Base-by-base conservation (phyloP, 2,797 vertebrate genomes). In the Fistularia tabacaria region DNA sequence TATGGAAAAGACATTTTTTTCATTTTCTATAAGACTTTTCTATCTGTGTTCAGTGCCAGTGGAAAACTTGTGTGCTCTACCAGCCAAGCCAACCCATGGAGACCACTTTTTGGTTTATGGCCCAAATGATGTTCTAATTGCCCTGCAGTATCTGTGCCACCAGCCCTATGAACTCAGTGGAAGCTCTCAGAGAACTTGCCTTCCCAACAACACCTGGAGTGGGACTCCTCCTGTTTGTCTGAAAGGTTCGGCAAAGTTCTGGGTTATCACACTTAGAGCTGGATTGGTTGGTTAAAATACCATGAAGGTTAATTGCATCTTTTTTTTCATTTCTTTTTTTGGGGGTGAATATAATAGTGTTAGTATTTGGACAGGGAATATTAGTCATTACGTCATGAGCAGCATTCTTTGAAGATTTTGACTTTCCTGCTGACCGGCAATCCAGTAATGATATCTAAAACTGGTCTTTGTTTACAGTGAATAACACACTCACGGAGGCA, bases 51-150 rank as follows among this genome's bases (percentile, higher is more conserved):
- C 77, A 98, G 95, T 94, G 51, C 88, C 92, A 72, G 88, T 92
- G 84, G 93, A 93, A 82, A 92, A 86, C 86, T 89, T 83, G 56
- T 99, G 97, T 69, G 69, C 85, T 54, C 87, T 93, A 58, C 95
- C 94, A 38, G 90, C 92, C 45, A 91, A 87, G 69, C 96, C 93
- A 41, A 69, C 81, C 54, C 91, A 95, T 61, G 97, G 97, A 10
- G 93, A 97, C 82, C 93, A 92, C 89, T 94, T 93, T 76, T 72
- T 96, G 66, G 87, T 94, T 43, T 95, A 94, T 62, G 94, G 94
- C 45, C 90, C 92, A 14, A 93, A 92, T 9, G 94, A 95, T 79
- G 93, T 95, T 1, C 77, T 94, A 9, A 83, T 97, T 46, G 92
- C 93, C 10, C 77, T 92, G 11, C 91, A 92, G 82, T 97, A 96